These are phyloP conservation scores for Pseudopleuronectes americanus DNA, from an alignment of 2,797 vertebrate genomes.

Conservation along the genomic window DNA sequence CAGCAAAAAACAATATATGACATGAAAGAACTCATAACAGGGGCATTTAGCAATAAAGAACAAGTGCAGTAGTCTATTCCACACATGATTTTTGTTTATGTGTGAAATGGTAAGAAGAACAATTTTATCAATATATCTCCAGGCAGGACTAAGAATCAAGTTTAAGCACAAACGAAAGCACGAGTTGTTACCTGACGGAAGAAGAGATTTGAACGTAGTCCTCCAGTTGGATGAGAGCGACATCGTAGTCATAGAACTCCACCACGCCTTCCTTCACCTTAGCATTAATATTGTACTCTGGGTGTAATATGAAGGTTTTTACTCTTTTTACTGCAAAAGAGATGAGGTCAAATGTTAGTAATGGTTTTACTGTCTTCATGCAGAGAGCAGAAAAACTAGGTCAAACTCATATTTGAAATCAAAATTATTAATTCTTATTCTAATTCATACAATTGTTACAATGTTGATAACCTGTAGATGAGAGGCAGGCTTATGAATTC, in stretches of 20 bases:
- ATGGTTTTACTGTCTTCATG: neutral
- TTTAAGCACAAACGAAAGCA: neutral
- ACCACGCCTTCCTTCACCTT: neutral
- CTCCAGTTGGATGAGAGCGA: constrained; percentile 68
- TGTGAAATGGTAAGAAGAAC: neutral
- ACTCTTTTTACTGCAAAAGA: constrained; percentile 52
- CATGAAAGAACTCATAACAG: neutral
- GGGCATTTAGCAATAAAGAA: too few relatives aligned
- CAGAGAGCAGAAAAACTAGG: neutral
- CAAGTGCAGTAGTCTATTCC: too few relatives aligned
- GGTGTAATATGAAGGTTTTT: constrained; percentile 3
- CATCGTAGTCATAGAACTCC: constrained; percentile 77
- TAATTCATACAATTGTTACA: neutral
- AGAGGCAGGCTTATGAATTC: neutral
- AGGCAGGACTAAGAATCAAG: neutral
- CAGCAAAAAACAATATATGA: constrained; percentile 1
- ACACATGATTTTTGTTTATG: neutral
- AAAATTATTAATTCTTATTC: neutral
- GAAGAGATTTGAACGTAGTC: constrained; percentile 3
- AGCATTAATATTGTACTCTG: constrained; percentile 8
- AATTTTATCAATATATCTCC: neutral
- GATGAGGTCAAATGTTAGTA: neutral
- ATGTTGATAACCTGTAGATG: neutral
- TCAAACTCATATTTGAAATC: neutral
- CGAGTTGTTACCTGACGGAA: constrained; percentile 27